phyloP scores from a whole-genome alignment of 1,140 invertebrate species.

The Apis cerana region DNA sequence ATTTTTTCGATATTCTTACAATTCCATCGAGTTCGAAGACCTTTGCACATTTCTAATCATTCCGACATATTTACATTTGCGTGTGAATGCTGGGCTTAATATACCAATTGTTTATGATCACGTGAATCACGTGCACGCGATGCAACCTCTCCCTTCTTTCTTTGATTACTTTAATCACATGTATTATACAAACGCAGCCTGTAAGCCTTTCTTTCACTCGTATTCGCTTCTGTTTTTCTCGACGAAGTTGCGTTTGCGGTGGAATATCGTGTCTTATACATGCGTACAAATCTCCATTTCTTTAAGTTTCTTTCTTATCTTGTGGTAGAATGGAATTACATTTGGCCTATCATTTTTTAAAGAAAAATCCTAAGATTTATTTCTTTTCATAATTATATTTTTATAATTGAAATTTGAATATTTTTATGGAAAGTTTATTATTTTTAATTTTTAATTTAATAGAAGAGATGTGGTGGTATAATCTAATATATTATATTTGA shows the following conservation, averaged over 20 bases:
- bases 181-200: background rate
- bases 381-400: no score
- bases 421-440: no score
- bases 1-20: slow-evolving; percentile 33
- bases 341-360: background rate
- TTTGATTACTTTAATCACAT: slow-evolving; percentile 49
- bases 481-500: no score
- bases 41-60: slow-evolving; percentile 46
- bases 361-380: background rate
- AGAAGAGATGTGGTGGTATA: no score
- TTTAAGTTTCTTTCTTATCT: background rate
- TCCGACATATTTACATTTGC: slow-evolving; percentile 41
- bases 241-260: background rate
- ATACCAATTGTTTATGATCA: slow-evolving; percentile 59
- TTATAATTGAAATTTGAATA: no score
- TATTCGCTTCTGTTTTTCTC: background rate
- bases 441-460: no score
- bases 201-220: background rate
- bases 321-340: background rate
- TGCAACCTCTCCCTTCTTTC: slow-evolving; percentile 1
- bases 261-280: background rate
- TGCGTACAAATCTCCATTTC: slow-evolving; percentile 16
- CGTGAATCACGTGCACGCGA: slow-evolving; percentile 55
- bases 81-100: slow-evolving; percentile 58
- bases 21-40: slow-evolving; percentile 53